phyloP scores from a whole-genome alignment of 2,797 vertebrate species.

The Pseudomugil tenellus region DNA sequence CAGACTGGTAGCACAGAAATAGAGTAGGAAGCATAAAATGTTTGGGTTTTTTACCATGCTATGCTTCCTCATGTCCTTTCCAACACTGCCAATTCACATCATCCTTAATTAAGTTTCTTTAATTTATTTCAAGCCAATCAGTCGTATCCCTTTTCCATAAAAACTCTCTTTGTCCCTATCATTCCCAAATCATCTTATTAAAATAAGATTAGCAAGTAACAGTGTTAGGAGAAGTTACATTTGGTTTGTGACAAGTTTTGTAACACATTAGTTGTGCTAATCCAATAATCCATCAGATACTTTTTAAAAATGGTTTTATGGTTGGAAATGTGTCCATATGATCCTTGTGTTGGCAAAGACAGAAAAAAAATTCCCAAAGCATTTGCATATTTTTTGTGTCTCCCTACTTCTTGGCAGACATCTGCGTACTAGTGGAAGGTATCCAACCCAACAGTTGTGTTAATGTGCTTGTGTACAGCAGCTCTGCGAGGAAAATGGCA shows the following conservation, averaged over 20 bases:
- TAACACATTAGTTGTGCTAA: background rate
- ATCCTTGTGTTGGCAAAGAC: background rate
- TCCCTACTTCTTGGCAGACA: background rate
- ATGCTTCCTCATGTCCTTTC: background rate
- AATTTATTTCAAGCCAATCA: background rate
- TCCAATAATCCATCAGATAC: background rate
- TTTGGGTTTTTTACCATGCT: background rate
- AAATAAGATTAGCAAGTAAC: background rate
- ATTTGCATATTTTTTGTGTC: background rate
- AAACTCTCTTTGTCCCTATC: background rate
- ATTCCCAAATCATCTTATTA: background rate
- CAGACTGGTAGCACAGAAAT: slow-evolving; percentile 9
- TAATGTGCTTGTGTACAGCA: background rate
- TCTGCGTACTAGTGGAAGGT: background rate
- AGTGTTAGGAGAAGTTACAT: background rate
- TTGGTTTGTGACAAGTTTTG: background rate
- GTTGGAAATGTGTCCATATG: background rate
- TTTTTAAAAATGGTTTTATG: background rate
- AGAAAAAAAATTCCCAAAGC: background rate
- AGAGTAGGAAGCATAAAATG: background rate
- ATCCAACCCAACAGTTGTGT: background rate
- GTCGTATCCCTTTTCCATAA: background rate
- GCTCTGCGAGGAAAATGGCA: background rate
- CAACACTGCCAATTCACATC: too few relatives aligned
- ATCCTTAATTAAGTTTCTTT: too few relatives aligned